phyloP scores from a whole-genome alignment of 2,888 invertebrate species.

The Stegophylla sp. region DNA sequence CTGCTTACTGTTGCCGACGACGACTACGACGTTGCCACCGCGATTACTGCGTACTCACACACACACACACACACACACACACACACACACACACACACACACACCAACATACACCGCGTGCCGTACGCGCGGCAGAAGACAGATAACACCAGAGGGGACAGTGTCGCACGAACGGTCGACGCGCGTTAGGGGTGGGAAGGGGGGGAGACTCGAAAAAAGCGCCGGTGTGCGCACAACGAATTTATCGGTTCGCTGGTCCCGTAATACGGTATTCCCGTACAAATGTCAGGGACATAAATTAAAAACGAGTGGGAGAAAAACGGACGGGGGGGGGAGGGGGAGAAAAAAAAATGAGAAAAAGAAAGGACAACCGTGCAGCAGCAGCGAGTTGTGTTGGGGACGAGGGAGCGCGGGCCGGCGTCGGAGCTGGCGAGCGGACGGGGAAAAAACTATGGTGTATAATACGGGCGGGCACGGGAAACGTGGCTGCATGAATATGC shows the following conservation, averaged over 20 bases:
- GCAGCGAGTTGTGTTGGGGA: no score
- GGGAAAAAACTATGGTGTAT: background rate
- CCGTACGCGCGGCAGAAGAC: conserved; percentile 44
- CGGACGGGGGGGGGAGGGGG: background rate
- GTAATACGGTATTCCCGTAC: conserved; percentile 59
- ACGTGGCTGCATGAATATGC: conserved; percentile 50
- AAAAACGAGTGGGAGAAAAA: background rate
- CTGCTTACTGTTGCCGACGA: background rate
- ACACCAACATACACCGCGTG: no score
- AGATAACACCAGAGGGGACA: conserved; percentile 50
- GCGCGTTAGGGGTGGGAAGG: background rate
- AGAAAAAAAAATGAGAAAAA: conserved; percentile 44
- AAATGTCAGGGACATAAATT: conserved; percentile 59
- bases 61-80: no score
- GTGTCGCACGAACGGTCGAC: background rate
- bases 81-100: no score
- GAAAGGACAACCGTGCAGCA: conserved; percentile 10
- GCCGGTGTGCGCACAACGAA: conserved; percentile 54
- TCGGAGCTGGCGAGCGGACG: background rate
- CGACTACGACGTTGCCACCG: background rate
- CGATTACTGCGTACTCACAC: no score
- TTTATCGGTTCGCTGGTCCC: conserved; percentile 59
- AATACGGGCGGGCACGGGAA: background rate
- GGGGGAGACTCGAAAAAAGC: conserved; percentile 39
- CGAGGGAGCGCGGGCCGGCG: background rate